These are phyloP conservation scores for Dicrurus megarhynchus DNA, from an alignment of 2,113 vertebrate species.

Conservation along the genomic window DNA sequence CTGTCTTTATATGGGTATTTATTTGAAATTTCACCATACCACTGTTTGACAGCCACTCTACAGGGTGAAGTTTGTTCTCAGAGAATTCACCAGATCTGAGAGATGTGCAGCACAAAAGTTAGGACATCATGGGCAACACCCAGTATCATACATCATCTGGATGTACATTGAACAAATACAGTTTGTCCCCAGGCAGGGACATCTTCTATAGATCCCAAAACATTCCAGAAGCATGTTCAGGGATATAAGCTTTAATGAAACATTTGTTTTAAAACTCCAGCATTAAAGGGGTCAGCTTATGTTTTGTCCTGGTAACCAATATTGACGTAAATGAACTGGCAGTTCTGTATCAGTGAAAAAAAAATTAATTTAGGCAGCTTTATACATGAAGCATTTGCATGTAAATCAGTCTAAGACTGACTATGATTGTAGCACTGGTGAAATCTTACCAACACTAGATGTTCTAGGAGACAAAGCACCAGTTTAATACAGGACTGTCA, in stretches of 20 bases:
- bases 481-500: not conserved
- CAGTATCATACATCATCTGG: not conserved
- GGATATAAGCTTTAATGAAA: not conserved
- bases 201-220: not conserved
- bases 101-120: not conserved
- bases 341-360: not conserved
- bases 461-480: not conserved
- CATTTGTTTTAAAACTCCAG: not conserved
- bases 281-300: not conserved
- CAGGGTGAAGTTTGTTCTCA: not conserved
- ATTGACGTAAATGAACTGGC: accelerated
- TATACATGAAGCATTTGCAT: not conserved
- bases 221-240: not conserved
- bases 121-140: not conserved
- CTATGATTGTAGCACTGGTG: not conserved
- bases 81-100: not conserved
- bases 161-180: not conserved
- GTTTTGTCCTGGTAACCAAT: not conserved
- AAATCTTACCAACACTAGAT: not conserved
- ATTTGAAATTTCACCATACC: not conserved
- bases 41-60: not conserved
- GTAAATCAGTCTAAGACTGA: not conserved
- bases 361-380: not conserved
- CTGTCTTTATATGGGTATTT: not conserved
- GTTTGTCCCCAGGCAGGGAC: not conserved